These are phyloP conservation scores for Strigops habroptila DNA, from an alignment of 2,113 vertebrate genomes.

Conservation along the genomic window DNA sequence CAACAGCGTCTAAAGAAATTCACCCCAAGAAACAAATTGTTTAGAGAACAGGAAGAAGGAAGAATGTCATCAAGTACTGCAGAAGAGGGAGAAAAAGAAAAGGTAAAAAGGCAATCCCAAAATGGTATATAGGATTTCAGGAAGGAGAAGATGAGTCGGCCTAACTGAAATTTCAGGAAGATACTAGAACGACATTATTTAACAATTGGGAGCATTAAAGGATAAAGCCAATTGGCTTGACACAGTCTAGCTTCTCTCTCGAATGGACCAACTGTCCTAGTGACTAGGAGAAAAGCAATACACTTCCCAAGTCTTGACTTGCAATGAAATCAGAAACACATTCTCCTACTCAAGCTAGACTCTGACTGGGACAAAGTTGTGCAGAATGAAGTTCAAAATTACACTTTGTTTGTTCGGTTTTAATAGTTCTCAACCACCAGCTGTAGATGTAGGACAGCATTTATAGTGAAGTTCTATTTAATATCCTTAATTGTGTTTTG, in stretches of 20 bases:
- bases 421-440: background rate
- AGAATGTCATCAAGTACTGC: background rate
- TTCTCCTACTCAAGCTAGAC: background rate
- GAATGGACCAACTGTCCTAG: background rate
- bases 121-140: background rate
- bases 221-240: background rate
- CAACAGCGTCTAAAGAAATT: background rate
- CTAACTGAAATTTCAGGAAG: background rate
- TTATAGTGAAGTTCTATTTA: background rate
- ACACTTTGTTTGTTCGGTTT: background rate
- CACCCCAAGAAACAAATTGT: background rate
- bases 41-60: background rate
- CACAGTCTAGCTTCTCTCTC: background rate
- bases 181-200: background rate
- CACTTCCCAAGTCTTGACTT: accelerated
- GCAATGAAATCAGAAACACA: background rate
- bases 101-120: background rate
- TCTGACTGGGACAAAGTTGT: background rate
- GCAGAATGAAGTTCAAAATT: background rate
- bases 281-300: background rate
- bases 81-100: background rate
- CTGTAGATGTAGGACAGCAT: background rate
- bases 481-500: background rate
- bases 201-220: background rate
- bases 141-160: background rate